Conservation (phyloP, 1,140 invertebrate species). For the Hydropsyche tenuis region DNA sequence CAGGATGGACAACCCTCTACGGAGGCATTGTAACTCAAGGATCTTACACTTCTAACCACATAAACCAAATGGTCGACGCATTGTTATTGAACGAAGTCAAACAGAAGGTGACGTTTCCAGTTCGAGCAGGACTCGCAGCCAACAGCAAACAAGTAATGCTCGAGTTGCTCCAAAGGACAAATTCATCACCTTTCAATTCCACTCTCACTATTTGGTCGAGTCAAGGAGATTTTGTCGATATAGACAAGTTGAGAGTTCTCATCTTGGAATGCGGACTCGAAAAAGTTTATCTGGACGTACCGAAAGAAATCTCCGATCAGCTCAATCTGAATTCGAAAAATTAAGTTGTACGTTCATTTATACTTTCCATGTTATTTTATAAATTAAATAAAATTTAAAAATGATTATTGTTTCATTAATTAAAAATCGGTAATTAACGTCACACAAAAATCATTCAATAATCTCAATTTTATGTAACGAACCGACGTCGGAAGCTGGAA, state of each 20-base stretch:
- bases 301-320: constrained; percentile 62
- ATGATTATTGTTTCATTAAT: constrained; percentile 1
- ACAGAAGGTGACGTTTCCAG: constrained; percentile 81
- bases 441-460: too few species aligned
- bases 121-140: constrained; percentile 75
- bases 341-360: too few species aligned
- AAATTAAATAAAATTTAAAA: neutral
- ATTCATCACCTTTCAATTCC: constrained; percentile 56
- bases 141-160: constrained; percentile 66
- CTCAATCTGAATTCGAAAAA: constrained; percentile 56
- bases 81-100: constrained; percentile 65
- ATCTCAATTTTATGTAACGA: too few species aligned
- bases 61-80: constrained; percentile 74
- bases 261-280: constrained; percentile 69
- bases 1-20: constrained; percentile 86
- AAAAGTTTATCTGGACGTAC: constrained; percentile 75
- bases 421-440: too few species aligned
- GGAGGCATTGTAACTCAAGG: constrained; percentile 62
- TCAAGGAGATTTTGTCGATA: constrained; percentile 67
- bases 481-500: neutral
- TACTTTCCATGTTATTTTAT: too few species aligned
- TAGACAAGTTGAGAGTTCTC: constrained; percentile 64
- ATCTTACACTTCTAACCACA: constrained; percentile 72
- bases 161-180: constrained; percentile 57
- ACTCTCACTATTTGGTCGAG: constrained; percentile 79